Evolutionary conservation across 2,113 vertebrate genomes (phyloP), one percentile per base, ranked within the genome.

Genomic region (Cariama cristata): DNA sequence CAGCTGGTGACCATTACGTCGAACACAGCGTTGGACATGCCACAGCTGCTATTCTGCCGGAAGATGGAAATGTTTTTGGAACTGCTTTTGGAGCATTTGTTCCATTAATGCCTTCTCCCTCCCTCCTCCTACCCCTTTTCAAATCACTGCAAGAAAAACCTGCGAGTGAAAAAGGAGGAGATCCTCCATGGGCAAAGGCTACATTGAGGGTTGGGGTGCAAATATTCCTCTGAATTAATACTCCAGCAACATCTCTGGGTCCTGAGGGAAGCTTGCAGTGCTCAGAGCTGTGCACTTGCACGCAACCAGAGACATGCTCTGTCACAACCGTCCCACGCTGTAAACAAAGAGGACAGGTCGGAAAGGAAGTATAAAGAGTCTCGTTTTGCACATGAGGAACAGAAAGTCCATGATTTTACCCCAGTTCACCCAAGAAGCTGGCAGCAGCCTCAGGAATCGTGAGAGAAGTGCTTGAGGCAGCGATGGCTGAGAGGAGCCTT

Each of bases 31-130:
- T 63, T 79, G 93, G 96, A 96, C 93, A 95, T 22, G 90, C 83
- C 10, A 26, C 95, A 97, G 97, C 94, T 96, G 97, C 94, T 85
- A 4, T 7, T 68, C 94, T 88, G 81, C 74, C n/a, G 75, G 96
- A 94, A 96, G 87, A 85, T 88, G 74, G 95, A 94, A 97, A 96
- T 90, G 91, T 40, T 96, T 95, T 90, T 91, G 89, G 93, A 96
- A 90, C 67, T 0, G 6, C 45, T 73, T 77, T 94, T 55, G 81
- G 85, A 97, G 89, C 81, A 44, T 94, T 97, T 94, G 84, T 96
- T 96, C 94, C 67, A 18, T 76, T 88, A 90, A 67, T 85, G 55
- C 74, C 69, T 86, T 10, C 81, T 85, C 42, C 69, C 82, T 95
- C 76, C 95, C 47, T 92, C 63, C 79, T 93, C 53, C 91, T 71